Evolutionary conservation across 2,888 invertebrate genomes (phyloP).

Genomic region (Piscicola geometra): DNA sequence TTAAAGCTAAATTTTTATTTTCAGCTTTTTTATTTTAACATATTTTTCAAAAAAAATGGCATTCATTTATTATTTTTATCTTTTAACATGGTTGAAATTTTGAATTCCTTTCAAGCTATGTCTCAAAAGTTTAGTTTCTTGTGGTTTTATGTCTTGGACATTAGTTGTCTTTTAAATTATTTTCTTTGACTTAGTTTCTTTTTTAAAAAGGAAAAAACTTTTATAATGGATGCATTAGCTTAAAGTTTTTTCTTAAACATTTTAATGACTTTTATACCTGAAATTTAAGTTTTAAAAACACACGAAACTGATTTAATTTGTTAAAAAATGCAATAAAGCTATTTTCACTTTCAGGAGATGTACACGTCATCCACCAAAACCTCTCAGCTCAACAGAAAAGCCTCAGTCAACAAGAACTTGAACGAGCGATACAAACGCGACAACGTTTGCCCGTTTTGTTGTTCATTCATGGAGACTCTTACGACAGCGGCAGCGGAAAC

Average conservation of each 20-base stretch:
- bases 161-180: neutral
- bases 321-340: too few species aligned
- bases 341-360: constrained; percentile 16
- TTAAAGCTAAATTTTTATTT: too few species aligned
- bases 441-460: constrained; percentile 68
- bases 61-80: too few species aligned
- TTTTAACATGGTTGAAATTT: neutral
- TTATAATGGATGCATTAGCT: too few species aligned
- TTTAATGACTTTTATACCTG: too few species aligned
- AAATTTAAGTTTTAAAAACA: too few species aligned
- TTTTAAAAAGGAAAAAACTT: too few species aligned
- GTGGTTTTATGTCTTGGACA: neutral
- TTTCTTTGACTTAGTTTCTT: neutral
- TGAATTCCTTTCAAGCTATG: neutral
- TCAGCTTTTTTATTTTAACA: too few species aligned
- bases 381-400: neutral
- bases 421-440: neutral
- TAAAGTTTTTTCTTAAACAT: too few species aligned
- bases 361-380: neutral
- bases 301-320: too few species aligned
- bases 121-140: neutral
- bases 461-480: constrained; percentile 89
- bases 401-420: neutral
- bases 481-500: constrained; percentile 94
- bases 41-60: too few species aligned